A percentile compares a stretch with the other conserved stretches of the same genome.
phyloP scores from a whole-genome alignment of 2,888 invertebrate species.

The Cephus pygmeus region DNA sequence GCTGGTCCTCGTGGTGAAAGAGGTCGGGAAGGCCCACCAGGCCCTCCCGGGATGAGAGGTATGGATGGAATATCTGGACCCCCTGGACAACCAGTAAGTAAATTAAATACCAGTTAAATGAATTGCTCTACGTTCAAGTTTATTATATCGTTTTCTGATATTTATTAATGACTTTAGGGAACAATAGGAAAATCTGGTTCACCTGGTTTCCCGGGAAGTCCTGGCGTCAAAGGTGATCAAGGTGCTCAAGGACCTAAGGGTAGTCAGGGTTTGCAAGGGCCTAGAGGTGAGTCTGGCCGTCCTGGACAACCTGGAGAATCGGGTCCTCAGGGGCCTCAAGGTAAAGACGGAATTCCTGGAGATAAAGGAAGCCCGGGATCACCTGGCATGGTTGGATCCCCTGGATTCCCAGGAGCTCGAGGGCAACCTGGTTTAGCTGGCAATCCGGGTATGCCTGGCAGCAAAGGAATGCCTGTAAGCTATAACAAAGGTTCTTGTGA shows the following conservation, averaged over 20 bases:
- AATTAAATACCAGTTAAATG: neutral
- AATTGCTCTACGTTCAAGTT: constrained; percentile 14
- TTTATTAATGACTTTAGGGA: constrained; percentile 69
- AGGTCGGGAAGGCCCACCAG: constrained; percentile 85
- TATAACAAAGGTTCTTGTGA: neutral
- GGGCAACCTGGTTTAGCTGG: constrained; percentile 82
- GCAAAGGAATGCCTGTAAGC: constrained; percentile 79
- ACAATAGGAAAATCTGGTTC: constrained; percentile 84
- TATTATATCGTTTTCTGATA: constrained; percentile 14
- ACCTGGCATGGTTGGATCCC: constrained; percentile 78
- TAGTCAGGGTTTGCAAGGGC: constrained; percentile 84
- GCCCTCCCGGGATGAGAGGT: constrained; percentile 81
- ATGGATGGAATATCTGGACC: constrained; percentile 83
- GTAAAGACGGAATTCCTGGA: constrained; percentile 83
- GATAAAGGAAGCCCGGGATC: constrained; percentile 84
- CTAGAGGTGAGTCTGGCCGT: constrained; percentile 82
- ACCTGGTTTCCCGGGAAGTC: constrained; percentile 86
- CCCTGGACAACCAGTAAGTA: constrained; percentile 77
- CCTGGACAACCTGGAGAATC: constrained; percentile 82
- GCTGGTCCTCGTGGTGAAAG: constrained; percentile 85
- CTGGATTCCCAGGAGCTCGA: constrained; percentile 85
- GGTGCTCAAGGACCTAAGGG: constrained; percentile 82
- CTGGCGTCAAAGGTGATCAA: constrained; percentile 84
- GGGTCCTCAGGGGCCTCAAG: constrained; percentile 80
- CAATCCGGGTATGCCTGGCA: constrained; percentile 78